Evolutionary conservation across 2,797 vertebrate species (phyloP), one percentile per base, ranked within the genome.

Genomic region (Anas georgica): DNA sequence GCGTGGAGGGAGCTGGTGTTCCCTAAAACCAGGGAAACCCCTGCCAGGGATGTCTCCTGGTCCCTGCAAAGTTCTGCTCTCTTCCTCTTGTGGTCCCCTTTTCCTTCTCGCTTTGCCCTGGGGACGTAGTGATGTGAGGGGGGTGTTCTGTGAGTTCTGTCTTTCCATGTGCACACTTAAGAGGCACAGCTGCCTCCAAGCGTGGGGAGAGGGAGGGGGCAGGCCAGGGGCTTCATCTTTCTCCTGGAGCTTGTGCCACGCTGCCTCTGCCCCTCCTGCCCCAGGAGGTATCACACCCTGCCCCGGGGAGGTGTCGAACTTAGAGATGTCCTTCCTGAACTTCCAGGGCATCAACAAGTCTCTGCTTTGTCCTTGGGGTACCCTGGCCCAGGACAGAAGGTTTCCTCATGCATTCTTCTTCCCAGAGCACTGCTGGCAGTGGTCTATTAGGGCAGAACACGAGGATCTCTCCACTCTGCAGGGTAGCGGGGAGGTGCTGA

Each of bases 1-100:
- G 0, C 0, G 0, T 1, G 62, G 8, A 60, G 37, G 50, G 60
- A 79, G 29, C 70, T 82, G 37, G 21, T 55, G 52, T 66, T 86
- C 25, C 50, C 29, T 59, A 28, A 82, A 58, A 3, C 26, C 50
- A 48, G 29, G 26, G 46, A 59, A 52, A 41, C 52, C 56, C 62
- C n/a, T 80, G 1, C 16, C 39, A 22, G 48, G 33, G 43, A 16
- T 37, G 41, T 16, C 46, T 73, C 26, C 25, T 33, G 50, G 35
- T n/a, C n/a, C 21, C 39, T 76, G 50, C 16, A 4, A 14, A 45
- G n/a, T 63, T 91, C 63, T 79, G 17, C 41, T 67, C 33, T 41
- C 2, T 41, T 87, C 68, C 41, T 70, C 18, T 52, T 2, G 4
- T 48, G 23, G 18, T 7, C 12, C 14, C 7, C 41, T 78, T 90